Evolutionary conservation across 2,888 invertebrate species (phyloP), one percentile per base, ranked within the genome.

Genomic region (Ashinkailepas kermadecensis): DNA sequence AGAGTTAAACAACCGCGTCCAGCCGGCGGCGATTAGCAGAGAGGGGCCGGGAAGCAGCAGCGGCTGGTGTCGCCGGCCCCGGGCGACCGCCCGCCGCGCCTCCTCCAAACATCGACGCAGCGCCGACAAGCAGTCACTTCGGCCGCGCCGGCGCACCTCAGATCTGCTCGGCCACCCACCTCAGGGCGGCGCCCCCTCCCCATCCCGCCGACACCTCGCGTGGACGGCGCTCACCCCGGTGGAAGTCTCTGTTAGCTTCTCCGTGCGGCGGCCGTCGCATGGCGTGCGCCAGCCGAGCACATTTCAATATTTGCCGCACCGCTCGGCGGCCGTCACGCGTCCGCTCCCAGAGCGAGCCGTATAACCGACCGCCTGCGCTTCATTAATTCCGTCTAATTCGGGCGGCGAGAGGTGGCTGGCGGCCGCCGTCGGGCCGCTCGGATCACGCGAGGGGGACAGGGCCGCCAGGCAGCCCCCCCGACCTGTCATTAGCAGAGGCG

Each of bases 361-460:
- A 15, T 39, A 39, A 39, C 70, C 9, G 56, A 23, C 74, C 54
- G 74, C 10, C 54, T 7, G 18, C 18, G 56, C 74, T 39, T 54
- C 74, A 56, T 56, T 74, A 74, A 74, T 74, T 39, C 54, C 74
- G 74, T 9, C 74, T 56, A 74, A 74, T 74, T 74, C 21, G 67
- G 70, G 54, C 70, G 70, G 39, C 54, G 70, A 70, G 25, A 70
- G 70, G 18, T 54, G 54, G 23, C 67, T 13, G 15, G 18, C 74
- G 21, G 74, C 56, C 15, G 39, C 10, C 21, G 74, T 21, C 10
- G 56, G 12, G 59, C 59, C 12, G 59, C 39, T 8, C 39, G 70
- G 70, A 54, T 70, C 70, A 70, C 70, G 70, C 70, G 70, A 70
- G 23, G 25, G 11, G 67, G 67, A 21, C 67, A 25, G n/a, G 10